A percentile compares a stretch with the other conserved stretches of the same genome.
Conservation (phyloP, 2,797 vertebrate genomes). For the Pitangus sulphuratus region DNA sequence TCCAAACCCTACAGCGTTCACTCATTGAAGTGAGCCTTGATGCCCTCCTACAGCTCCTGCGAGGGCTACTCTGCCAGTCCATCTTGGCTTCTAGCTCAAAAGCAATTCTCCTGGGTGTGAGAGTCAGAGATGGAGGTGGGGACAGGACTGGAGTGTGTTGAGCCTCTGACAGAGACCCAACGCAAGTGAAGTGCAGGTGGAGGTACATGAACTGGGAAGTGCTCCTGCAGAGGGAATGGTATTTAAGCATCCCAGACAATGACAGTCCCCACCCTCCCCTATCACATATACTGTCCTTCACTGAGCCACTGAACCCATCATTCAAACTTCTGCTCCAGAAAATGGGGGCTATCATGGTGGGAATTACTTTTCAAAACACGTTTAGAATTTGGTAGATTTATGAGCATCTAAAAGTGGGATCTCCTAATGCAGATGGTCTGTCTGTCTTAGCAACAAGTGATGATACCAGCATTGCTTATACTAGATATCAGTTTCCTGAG, state of each 20-base stretch:
- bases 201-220: neutral
- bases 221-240: neutral
- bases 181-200: neutral
- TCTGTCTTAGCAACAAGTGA: neutral
- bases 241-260: neutral
- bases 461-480: neutral
- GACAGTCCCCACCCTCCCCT: neutral
- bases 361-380: neutral
- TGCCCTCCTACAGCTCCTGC: neutral
- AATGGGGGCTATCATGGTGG: neutral
- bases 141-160: neutral
- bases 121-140: neutral
- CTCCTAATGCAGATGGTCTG: neutral
- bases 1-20: neutral
- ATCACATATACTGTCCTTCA: accelerated
- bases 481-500: neutral
- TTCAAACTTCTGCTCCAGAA: neutral
- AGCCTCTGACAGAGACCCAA: neutral
- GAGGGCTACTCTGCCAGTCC: neutral
- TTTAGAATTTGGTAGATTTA: neutral
- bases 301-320: neutral
- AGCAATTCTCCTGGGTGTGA: neutral
- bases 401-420: neutral
- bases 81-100: neutral
- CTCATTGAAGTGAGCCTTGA: accelerated